phyloP scores from a whole-genome alignment of 1,140 invertebrate genomes.

The Calycopis cecrops region DNA sequence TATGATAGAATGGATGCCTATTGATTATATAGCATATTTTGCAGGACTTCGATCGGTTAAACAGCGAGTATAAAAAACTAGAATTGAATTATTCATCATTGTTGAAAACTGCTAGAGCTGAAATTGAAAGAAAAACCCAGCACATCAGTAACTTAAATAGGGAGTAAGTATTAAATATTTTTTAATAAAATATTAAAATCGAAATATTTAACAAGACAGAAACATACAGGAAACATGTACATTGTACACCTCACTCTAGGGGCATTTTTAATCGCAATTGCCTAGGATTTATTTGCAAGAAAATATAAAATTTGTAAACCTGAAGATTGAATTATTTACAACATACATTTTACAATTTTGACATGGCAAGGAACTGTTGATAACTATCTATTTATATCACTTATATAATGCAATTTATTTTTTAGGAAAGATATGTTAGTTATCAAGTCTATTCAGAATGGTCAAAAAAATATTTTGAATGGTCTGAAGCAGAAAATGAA shows the following conservation, averaged over 20 bases:
- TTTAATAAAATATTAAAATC: slow-evolving; percentile 2
- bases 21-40: slow-evolving; percentile 67
- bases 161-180: slow-evolving; percentile 45
- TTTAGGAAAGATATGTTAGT: slow-evolving; percentile 45
- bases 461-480: slow-evolving; percentile 14
- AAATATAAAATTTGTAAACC: no score
- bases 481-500: background rate
- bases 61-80: slow-evolving; percentile 47
- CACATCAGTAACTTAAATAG: slow-evolving; percentile 52
- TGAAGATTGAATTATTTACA: no score
- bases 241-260: no score
- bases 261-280: no score
- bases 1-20: slow-evolving; percentile 44
- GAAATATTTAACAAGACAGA: no score
- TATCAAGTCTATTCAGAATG: slow-evolving; percentile 24
- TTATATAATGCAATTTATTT: slow-evolving; percentile 15
- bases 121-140: slow-evolving; percentile 58
- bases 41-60: slow-evolving; percentile 61
- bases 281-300: no score
- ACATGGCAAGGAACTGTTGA: no score
- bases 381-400: no score
- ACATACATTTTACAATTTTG: no score
- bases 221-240: no score
- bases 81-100: slow-evolving; percentile 59
- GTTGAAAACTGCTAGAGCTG: slow-evolving; percentile 54